Evolutionary conservation across 2,113 vertebrate genomes (phyloP).

Genomic region (Diglossa brunneiventris): DNA sequence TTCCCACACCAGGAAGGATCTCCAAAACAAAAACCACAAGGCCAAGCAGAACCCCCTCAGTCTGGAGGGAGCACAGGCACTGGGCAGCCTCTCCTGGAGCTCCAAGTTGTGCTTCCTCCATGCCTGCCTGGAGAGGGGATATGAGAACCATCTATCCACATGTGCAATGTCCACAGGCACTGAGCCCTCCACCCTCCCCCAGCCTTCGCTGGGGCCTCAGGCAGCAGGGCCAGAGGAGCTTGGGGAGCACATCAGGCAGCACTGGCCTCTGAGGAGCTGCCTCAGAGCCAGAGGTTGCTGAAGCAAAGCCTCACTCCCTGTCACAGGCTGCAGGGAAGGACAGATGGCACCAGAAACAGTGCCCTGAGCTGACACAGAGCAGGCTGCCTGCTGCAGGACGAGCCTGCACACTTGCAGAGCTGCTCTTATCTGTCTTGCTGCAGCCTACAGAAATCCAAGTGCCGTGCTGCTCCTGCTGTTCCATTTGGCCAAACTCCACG

Average conservation of each 20-base stretch:
- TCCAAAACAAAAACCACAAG: not conserved
- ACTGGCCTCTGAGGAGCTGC: not conserved
- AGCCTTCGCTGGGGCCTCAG: not conserved
- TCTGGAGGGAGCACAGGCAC: not conserved
- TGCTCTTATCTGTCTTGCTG: not conserved
- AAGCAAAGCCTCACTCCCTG: not conserved
- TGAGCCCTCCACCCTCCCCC: not conserved
- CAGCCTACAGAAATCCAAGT: not conserved
- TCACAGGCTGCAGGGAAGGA: not conserved
- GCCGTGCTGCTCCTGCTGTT: not conserved
- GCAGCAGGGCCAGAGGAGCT: not conserved
- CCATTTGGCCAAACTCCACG: fast-evolving
- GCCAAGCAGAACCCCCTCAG: not conserved
- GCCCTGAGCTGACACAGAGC: not conserved
- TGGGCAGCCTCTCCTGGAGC: not conserved
- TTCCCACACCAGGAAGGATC: not conserved
- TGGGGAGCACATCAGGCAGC: not conserved
- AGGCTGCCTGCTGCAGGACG: not conserved
- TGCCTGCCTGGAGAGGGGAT: not conserved
- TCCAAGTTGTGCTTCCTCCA: not conserved
- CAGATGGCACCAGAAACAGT: not conserved
- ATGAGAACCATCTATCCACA: not conserved
- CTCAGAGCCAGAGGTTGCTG: not conserved
- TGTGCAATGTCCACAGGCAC: fast-evolving
- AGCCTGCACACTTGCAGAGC: not conserved